A percentile compares a stretch with the other conserved stretches of the same genome.
Evolutionary conservation across 2,113 vertebrate genomes (phyloP).

Genomic region (Dromaius novaehollandiae): DNA sequence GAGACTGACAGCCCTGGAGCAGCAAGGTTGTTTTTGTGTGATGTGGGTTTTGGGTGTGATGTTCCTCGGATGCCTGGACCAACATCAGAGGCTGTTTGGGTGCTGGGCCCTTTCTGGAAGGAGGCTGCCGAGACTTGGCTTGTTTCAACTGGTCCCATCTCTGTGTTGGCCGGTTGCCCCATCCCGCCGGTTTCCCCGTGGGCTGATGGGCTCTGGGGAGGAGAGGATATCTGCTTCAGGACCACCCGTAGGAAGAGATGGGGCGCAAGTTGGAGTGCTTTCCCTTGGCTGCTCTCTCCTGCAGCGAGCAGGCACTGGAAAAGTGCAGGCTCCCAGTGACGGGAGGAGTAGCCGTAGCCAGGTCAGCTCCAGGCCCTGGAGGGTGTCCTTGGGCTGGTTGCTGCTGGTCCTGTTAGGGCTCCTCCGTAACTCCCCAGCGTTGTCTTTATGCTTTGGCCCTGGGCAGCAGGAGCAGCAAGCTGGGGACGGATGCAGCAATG

Average conservation of each 20-base stretch:
- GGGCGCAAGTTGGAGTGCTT: neutral
- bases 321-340: neutral
- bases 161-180: too few relatives aligned
- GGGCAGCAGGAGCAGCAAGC: neutral
- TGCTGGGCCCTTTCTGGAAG: neutral
- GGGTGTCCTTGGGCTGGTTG: too few relatives aligned
- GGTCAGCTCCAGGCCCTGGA: too few relatives aligned
- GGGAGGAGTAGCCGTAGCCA: too few relatives aligned
- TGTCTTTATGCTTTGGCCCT: neutral
- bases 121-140: neutral
- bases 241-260: neutral
- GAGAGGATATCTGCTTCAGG: neutral
- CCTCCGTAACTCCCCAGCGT: neutral
- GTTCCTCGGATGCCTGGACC: too few relatives aligned
- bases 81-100: neutral
- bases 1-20: too few relatives aligned
- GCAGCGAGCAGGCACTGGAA: neutral
- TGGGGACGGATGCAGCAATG: neutral
- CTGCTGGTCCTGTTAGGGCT: neutral
- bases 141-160: neutral
- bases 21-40: too few relatives aligned
- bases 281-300: neutral
- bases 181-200: neutral
- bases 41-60: neutral
- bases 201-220: neutral